These are phyloP conservation scores for Caenorhabditis sp. DNA, from an alignment of 2,888 invertebrate genomes.

Conservation along the genomic window DNA sequence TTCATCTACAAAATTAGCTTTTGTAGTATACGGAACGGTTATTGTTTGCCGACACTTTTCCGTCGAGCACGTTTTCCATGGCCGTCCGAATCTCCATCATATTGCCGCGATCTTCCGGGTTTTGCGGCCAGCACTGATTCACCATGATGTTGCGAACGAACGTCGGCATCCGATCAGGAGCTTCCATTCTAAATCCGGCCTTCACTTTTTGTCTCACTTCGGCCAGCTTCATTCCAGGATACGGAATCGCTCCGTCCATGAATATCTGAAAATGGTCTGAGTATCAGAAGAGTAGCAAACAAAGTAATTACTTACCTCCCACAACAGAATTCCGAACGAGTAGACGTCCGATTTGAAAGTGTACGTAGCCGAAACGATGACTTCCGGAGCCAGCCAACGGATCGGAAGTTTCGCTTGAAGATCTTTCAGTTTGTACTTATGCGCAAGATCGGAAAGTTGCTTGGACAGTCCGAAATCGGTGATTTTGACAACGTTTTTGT, in stretches of 20 bases:
- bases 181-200: constrained; percentile 62
- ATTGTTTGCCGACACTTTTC: constrained; percentile 21
- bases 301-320: constrained; percentile 64
- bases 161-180: constrained; percentile 69
- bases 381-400: constrained; percentile 71
- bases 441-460: constrained; percentile 61
- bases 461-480: constrained; percentile 70
- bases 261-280: constrained; percentile 38
- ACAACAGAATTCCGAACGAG: constrained; percentile 68
- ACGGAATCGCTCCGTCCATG: constrained; percentile 66
- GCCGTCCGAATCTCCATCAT: constrained; percentile 48
- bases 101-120: constrained; percentile 50
- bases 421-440: constrained; percentile 69
- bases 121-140: constrained; percentile 42
- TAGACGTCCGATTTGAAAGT: constrained; percentile 68
- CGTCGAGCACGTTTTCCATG: constrained; percentile 50
- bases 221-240: constrained; percentile 63
- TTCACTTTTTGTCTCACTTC: constrained; percentile 62
- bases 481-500: constrained; percentile 64
- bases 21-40: constrained; percentile 33
- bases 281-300: too few species aligned
- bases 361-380: constrained; percentile 62
- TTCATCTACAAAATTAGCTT: neutral
- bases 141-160: constrained; percentile 62
- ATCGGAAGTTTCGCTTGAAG: constrained; percentile 66